Evolutionary conservation across 2,797 vertebrate genomes (phyloP).

Genomic region (Microchirus variegatus): DNA sequence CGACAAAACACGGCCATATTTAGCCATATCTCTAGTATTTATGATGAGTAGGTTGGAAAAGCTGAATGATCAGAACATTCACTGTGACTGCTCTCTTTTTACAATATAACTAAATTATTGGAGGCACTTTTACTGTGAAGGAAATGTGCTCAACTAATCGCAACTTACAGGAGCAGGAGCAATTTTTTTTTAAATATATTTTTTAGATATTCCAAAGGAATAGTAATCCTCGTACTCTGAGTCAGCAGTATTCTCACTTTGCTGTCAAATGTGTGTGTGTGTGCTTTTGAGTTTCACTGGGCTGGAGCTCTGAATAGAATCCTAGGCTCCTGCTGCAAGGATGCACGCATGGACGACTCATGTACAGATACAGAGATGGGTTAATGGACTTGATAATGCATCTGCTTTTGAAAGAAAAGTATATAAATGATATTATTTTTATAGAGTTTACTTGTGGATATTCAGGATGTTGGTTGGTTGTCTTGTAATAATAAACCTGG

Average conservation of each 20-base stretch:
- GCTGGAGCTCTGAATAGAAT: not conserved
- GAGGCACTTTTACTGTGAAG: not conserved
- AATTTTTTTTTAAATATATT: too few species aligned
- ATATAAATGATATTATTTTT: too few species aligned
- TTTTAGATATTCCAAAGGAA: not conserved
- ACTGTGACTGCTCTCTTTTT: conserved; percentile 2
- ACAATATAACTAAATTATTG: not conserved
- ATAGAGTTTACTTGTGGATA: too few species aligned
- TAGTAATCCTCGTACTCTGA: not conserved
- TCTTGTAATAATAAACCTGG: conserved; percentile 29
- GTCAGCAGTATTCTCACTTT: conserved; percentile 20
- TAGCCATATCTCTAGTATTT: too few species aligned
- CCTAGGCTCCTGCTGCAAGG: conserved; percentile 1
- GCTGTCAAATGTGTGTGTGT: conserved; percentile 9
- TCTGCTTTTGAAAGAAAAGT: too few species aligned
- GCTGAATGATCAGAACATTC: conserved; percentile 8
- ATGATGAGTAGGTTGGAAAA: not conserved
- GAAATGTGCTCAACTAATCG: conserved; percentile 13
- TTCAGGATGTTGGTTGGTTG: too few species aligned
- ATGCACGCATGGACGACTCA: not conserved
- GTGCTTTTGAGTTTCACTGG: not conserved
- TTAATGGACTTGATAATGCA: too few species aligned
- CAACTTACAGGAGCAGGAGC: not conserved
- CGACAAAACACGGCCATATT: too few species aligned
- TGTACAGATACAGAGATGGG: not conserved